phyloP scores from a whole-genome alignment of 1,140 invertebrate genomes.

The roundworm (Caenorhabditis elegans) region WBcel235 BX284605.5:10674001-10674500 shows the following conservation, averaged over 20 bases:
- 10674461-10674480: too few relatives aligned
- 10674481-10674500: neutral
- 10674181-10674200: constrained; percentile 31
- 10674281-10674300: neutral
- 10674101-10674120: neutral
- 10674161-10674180: constrained; percentile 27
- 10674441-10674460: neutral
- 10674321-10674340: neutral
- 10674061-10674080: neutral
- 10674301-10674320: constrained; percentile 28
- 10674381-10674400: constrained; percentile 14
- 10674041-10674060: constrained; percentile 30
- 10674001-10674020: neutral
- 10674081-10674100: neutral
- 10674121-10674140: constrained; percentile 32
- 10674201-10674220: constrained; percentile 24
- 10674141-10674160: neutral
- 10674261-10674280: neutral
- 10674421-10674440: constrained; percentile 19
- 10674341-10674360: constrained; percentile 34
- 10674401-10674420: constrained; percentile 26
- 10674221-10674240: constrained; percentile 24
- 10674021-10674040: constrained; percentile 14
- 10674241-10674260: constrained; percentile 17
- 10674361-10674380: constrained; percentile 3